Base-by-base conservation (phyloP, 2,888 invertebrate genomes). In the Pyrochroa serraticornis region DNA sequence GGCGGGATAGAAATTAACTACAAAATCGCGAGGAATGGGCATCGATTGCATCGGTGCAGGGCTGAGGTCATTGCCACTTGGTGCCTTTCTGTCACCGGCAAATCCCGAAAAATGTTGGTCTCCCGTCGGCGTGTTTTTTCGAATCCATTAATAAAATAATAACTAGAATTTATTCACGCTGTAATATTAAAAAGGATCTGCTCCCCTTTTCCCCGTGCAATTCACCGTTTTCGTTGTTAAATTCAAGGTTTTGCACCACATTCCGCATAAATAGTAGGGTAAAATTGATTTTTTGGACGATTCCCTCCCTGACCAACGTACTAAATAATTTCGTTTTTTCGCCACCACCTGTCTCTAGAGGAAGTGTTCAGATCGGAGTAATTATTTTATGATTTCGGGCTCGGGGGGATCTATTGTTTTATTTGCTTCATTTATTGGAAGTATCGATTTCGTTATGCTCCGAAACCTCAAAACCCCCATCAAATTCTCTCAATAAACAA, bases 11-110 rank as follows among this genome's bases (percentile, higher is more conserved):
- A 52, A 45, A 53, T 44, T 38, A 33, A 33, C 33, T 33, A 30
- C 34, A 34, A 41, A 34, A 42, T 55, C 22, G 36, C 48, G 35
- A 44, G 45, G 42, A 55, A 48, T 42, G 55, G 48, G 55, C 55
- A 48, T 55, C 55, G 55, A 55, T 55, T 55, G 42, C 48, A 49
- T 41, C 42, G 13, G n/a, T 9, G 36, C 44, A 57, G 58, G 53
- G 48, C 48, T 38, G 58, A 58, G 58, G 58, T 58, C 58, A 48
- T 53, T 58, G 58, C 42, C 58, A 47, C 22, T 22, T 34, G n/a
- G n/a, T n/a, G n/a, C n/a, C n/a, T n/a, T n/a, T n/a, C n/a, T n/a
- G 30, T 22, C 32, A 39, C 9, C 34, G 7, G 34, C 9, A 34
- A 44, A 44, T 13, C 34, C 12, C 14, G 22, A 22, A 22, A 44